Conservation (phyloP, 30 jellyfish, hydroid and myxozoan genomes). For the Hydractinia echinata region DNA sequence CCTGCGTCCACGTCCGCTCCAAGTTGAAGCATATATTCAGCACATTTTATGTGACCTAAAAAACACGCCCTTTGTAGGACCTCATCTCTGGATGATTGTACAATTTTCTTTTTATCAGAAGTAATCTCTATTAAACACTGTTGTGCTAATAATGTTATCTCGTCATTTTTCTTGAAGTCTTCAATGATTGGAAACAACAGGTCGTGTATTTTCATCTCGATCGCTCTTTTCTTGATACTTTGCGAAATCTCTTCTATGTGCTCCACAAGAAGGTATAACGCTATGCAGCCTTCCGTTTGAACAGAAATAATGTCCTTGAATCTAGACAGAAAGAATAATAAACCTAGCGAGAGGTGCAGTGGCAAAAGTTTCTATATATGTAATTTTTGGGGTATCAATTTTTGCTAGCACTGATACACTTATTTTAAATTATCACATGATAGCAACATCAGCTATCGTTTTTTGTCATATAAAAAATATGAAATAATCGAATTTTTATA, state of each 20-base stretch:
- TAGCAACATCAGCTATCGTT: no score
- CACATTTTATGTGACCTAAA: conserved; percentile 36
- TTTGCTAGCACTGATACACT: no score
- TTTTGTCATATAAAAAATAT: no score
- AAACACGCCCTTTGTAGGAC: conserved; percentile 71
- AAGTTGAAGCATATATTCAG: conserved; percentile 49
- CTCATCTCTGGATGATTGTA: conserved; percentile 28
- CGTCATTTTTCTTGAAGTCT: conserved; percentile 22
- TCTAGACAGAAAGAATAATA: conserved; percentile 32
- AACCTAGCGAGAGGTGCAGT: no score
- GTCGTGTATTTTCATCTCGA: conserved; percentile 48
- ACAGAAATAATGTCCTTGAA: conserved; percentile 49
- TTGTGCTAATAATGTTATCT: conserved; percentile 42
- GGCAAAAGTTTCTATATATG: no score
- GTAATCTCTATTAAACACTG: conserved; percentile 48
- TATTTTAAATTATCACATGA: no score
- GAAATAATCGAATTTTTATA: no score
- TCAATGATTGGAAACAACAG: conserved; percentile 50
- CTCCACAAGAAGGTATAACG: conserved; percentile 62
- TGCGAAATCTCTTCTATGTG: not conserved
- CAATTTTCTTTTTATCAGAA: conserved; percentile 20
- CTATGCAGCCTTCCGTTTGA: conserved; percentile 66
- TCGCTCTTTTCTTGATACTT: conserved; percentile 33
- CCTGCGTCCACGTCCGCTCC: conserved; percentile 83
- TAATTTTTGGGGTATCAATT: no score